phyloP scores from a whole-genome alignment of 2,888 invertebrate species.

The Colostygia pectinataria region DNA sequence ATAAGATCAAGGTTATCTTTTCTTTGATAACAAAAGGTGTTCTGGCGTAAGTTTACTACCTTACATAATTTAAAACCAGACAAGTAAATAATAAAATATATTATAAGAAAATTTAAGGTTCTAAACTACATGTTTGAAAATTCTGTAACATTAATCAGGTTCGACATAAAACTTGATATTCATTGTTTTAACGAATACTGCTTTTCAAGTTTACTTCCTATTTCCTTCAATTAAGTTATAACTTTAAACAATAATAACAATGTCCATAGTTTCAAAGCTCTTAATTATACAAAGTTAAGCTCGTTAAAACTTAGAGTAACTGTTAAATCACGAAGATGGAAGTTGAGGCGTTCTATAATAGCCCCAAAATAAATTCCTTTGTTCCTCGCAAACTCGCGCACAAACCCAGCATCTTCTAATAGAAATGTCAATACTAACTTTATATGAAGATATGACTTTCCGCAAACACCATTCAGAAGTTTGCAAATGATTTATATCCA shows the following conservation, averaged over 20 bases:
- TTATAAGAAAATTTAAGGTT: no score
- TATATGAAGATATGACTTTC: constrained; percentile 11
- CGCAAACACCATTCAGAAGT: constrained; percentile 28
- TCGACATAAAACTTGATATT: background rate
- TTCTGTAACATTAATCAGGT: no score
- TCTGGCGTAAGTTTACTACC: no score
- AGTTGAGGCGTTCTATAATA: constrained; percentile 51
- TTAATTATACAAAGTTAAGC: constrained; percentile 53
- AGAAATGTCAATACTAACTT: constrained; percentile 17
- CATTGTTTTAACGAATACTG: background rate
- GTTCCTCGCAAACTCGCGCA: constrained; percentile 20
- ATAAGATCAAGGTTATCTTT: background rate
- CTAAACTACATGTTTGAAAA: no score
- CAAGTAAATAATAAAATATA: no score
- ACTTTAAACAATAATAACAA: constrained; percentile 23
- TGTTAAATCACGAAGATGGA: constrained; percentile 55
- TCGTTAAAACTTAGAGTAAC: constrained; percentile 62
- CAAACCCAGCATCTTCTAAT: constrained; percentile 13
- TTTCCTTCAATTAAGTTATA: constrained; percentile 15
- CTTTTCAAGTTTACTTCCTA: background rate
- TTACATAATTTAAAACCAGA: no score
- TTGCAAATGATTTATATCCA: constrained; percentile 27
- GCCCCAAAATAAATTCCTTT: constrained; percentile 38
- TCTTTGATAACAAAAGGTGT: background rate
- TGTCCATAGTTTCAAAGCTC: constrained; percentile 40